Base-by-base conservation (phyloP, 2,797 vertebrate species). In the Lithobates sylvaticus region DNA sequence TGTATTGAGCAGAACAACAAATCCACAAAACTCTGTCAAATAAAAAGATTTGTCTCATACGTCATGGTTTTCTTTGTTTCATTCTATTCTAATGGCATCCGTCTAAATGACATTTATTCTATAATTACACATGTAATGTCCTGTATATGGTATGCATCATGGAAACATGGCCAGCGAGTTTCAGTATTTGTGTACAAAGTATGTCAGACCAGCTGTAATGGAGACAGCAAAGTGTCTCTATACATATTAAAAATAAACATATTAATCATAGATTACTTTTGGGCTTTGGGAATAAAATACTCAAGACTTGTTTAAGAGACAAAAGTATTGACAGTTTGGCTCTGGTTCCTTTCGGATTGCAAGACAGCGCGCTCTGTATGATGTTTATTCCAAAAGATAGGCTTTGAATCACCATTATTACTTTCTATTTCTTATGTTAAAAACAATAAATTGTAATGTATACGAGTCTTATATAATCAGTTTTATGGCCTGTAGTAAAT, bases 21-120 rank as follows among this genome's bases (percentile, higher is more conserved):
- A 78, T 72, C 58, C 58, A 65, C n/a, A 71, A 77, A 82, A 77
- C 64, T 44, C 73, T 71, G 83, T 61, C 34, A 78, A 79, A 72
- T 74, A 78, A 78, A 50, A 65, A 76, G 80, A 73, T 67, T 78
- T 83, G 50, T 23, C 39, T 78, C 27, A 58, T 77, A 83, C 76
- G 69, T 87, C 85, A 87, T 76, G 26, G 10, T 73, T 85, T 44
- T 74, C 23, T 70, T 44, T 39, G 32, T 74, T 73, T 82, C 70
- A 82, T 82, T 78, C 68, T 75, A 68, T 78, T 64, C 47, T 86
- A 86, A 87, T 86, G 75, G 75, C 80, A 87, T 87, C 69, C 69
- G 76, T 87, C 80, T 83, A 78, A 87, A 87, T 87, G 85, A 87
- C 85, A 83, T 83, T 87, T 83, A 87, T 87, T 87, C 80, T 73